phyloP scores from a whole-genome alignment of 1,140 invertebrate species.

The Camponotus vicinus region DNA sequence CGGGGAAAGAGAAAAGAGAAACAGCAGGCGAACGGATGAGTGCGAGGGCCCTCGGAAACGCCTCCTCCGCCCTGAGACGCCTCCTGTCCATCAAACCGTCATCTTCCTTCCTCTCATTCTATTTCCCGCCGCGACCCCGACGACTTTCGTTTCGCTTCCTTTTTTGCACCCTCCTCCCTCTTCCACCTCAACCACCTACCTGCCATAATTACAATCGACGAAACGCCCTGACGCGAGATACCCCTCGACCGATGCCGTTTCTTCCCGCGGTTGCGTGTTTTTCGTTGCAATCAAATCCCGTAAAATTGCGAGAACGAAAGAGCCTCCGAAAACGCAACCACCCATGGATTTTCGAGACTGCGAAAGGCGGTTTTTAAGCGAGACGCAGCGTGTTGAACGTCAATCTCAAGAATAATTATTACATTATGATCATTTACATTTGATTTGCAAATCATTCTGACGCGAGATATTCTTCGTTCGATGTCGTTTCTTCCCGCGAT shows the following conservation, averaged over 20 bases:
- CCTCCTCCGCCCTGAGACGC: conserved; percentile 79
- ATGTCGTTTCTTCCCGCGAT: neutral
- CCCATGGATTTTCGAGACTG: neutral
- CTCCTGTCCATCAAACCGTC: conserved; percentile 83
- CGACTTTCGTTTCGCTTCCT: conserved; percentile 81
- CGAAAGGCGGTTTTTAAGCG: neutral
- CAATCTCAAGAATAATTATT: neutral
- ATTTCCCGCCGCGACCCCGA: conserved; percentile 87
- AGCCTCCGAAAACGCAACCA: neutral
- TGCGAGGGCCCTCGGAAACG: conserved; percentile 79
- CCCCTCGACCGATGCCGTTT: conserved; percentile 20
- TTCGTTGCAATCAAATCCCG: conserved; percentile 2
- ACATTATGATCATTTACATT: neutral
- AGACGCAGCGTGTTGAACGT: neutral
- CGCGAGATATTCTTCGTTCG: conserved; percentile 58
- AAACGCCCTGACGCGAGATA: conserved; percentile 73
- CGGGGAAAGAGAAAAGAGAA: conserved; percentile 55
- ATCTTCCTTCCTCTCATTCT: conserved; percentile 81
- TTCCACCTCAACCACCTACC: conserved; percentile 72
- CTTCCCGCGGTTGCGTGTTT: neutral
- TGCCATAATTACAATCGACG: conserved; percentile 81
- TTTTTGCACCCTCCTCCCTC: conserved; percentile 26
- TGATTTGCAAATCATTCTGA: conserved; percentile 23
- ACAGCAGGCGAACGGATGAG: conserved; percentile 80
- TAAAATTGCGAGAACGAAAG: neutral